Conservation (phyloP, 2,113 vertebrate species). For the Galemys pyrenaicus region DNA sequence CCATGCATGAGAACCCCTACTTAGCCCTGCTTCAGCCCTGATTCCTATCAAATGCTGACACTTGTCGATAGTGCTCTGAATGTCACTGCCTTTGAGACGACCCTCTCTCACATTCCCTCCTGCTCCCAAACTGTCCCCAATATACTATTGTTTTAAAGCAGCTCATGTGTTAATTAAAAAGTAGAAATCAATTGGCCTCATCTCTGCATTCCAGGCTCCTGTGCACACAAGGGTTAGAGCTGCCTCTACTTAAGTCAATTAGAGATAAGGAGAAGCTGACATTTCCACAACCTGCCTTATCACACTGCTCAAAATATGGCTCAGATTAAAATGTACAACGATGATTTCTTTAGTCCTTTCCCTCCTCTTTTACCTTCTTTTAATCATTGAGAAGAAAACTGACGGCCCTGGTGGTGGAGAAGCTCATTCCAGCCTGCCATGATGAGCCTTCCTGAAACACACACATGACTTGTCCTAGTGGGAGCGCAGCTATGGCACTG, state of each 20-base stretch:
- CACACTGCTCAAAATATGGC: conserved; percentile 83
- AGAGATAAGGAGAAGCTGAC: conserved; percentile 89
- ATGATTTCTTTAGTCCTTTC: conserved; percentile 82
- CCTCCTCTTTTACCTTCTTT: conserved; percentile 52
- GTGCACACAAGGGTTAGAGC: conserved; percentile 87
- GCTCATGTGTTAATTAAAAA: conserved; percentile 87
- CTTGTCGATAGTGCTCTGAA: conserved; percentile 63
- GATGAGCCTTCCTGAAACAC: not conserved
- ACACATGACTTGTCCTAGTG: not conserved
- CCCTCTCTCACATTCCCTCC: not conserved
- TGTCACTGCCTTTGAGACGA: not conserved
- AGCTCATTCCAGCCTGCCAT: fast-evolving
- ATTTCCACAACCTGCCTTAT: conserved; percentile 87
- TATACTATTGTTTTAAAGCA: conserved; percentile 83
- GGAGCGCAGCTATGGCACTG: too few species aligned
- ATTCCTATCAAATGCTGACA: not conserved
- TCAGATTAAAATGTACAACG: conserved; percentile 88
- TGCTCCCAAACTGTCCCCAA: conserved; percentile 37
- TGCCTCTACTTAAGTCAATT: conserved; percentile 87
- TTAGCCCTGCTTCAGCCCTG: not conserved
- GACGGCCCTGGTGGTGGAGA: conserved; percentile 58
- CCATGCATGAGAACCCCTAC: not conserved
- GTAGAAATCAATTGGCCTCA: conserved; percentile 87
- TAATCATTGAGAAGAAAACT: conserved; percentile 81
- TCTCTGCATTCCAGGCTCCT: conserved; percentile 86